Evolutionary conservation across 2,797 vertebrate species (phyloP), one percentile per base, ranked within the genome.

Genomic region (Chanos chanos): DNA sequence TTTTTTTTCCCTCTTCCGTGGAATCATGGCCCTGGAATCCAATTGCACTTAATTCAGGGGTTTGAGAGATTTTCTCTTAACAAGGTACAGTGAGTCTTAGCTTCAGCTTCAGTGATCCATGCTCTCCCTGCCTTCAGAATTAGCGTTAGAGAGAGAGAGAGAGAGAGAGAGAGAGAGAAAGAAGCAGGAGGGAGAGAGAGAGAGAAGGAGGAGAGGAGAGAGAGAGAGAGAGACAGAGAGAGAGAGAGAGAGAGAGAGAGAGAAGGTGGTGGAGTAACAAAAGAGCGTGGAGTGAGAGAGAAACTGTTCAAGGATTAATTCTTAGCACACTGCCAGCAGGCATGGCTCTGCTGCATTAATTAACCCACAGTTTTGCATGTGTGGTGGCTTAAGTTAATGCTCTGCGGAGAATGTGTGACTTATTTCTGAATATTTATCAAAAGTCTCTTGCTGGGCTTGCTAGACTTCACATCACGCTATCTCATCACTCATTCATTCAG

Each of bases 291-390:
- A 27, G 33, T 15, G n/a, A 10, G 25, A 27, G n/a, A 40, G 10
- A 12, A 25, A 8, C n/a, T 19, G 30, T n/a, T 13, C 22, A 19
- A 31, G 30, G 30, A n/a, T 58, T 44, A 18, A 13, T 25, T 47
- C 33, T 47, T 36, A n/a, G n/a, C n/a, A 41, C 22, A 12, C 21
- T 15, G 55, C 30, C 30, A 43, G 15, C 48, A 18, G 47, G 1
- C 10, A 36, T 41, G 34, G 54, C 7, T 21, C 43, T 25, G 18
- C 18, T 57, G 62, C 31, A 56, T 64, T 49, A 56, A 64, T 56
- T 56, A 25, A 48, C 33, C n/a, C 41, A 47, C 24, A 36, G 36
- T 37, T 37, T 27, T 45, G 3, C 39, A 30, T 41, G 39, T 41
- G 39, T 7, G 7, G 7, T 19, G 39, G 39, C 41, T 41, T 19